Evolutionary conservation across 1,140 invertebrate genomes (phyloP).

Genomic region (Bombus waltoni): DNA sequence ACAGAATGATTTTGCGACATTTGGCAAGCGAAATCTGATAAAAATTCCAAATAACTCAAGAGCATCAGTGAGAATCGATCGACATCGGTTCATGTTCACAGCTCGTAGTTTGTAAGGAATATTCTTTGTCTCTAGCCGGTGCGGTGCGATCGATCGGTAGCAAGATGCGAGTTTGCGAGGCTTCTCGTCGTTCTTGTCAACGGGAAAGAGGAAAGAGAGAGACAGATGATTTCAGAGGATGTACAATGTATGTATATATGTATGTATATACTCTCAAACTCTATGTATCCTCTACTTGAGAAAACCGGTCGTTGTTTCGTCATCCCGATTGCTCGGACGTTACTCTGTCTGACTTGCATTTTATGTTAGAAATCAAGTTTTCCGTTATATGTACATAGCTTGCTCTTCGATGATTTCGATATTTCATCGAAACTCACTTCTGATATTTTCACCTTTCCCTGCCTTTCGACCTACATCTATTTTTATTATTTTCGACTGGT

Average conservation of each 20-base stretch:
- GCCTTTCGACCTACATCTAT: background rate
- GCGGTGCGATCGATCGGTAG: conserved; percentile 24
- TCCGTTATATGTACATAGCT: conserved; percentile 34
- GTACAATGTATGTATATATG: background rate
- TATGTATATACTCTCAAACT: conserved; percentile 25
- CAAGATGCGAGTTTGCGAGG: conserved; percentile 34
- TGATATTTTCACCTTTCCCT: conserved; percentile 54
- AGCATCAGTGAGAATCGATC: conserved; percentile 37
- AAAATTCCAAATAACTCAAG: conserved; percentile 44
- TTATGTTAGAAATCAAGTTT: conserved; percentile 54
- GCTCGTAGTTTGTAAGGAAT: conserved; percentile 24
- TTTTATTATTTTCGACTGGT: conserved; percentile 41
- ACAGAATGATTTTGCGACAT: conserved; percentile 24
- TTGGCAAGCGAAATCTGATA: conserved; percentile 23
- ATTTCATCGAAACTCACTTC: conserved; percentile 45
- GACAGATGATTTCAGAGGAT: conserved; percentile 53
- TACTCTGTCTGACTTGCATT: conserved; percentile 36
- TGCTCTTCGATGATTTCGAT: background rate
- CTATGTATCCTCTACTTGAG: conserved; percentile 55
- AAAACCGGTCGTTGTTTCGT: conserved; percentile 69
- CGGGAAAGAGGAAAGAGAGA: conserved; percentile 18
- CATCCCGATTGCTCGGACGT: conserved; percentile 64
- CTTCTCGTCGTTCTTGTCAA: conserved; percentile 24
- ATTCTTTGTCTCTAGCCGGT: conserved; percentile 9
- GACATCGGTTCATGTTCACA: conserved; percentile 36